A percentile compares a stretch with the other conserved stretches of the same genome.
These are phyloP conservation scores for Chelonoidis abingdonii DNA, from an alignment of 2,113 vertebrate species.

Conservation along the genomic window DNA sequence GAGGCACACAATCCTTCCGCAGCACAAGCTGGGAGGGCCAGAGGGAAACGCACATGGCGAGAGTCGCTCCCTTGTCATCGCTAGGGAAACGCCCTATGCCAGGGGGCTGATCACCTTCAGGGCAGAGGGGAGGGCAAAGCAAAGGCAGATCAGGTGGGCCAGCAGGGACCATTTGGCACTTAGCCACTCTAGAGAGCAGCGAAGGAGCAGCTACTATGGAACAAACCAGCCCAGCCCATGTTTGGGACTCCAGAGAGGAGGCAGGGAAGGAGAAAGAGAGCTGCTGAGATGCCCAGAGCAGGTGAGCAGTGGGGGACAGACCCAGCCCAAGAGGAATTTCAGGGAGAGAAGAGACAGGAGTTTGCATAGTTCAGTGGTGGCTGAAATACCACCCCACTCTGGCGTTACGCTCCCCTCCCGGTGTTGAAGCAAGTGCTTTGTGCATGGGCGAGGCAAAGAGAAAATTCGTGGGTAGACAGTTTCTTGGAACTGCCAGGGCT, in stretches of 20 bases:
- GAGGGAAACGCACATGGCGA: not conserved
- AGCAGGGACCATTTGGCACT: not conserved
- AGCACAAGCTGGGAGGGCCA: not conserved
- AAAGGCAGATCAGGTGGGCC: not conserved
- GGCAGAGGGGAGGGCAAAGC: not conserved
- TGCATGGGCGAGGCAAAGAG: not conserved
- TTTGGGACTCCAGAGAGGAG: not conserved
- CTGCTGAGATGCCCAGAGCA: no score
- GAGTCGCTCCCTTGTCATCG: not conserved
- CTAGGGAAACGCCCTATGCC: not conserved
- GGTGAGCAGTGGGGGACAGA: not conserved
- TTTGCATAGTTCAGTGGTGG: not conserved
- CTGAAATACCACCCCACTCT: not conserved
- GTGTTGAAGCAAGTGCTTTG: not conserved
- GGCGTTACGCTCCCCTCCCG: not conserved
- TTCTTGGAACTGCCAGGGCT: not conserved
- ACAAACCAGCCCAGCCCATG: not conserved
- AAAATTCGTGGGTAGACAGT: not conserved
- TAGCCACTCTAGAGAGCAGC: not conserved
- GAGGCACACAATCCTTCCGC: not conserved
- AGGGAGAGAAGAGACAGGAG: not conserved
- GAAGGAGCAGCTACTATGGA: not conserved
- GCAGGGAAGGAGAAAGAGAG: not conserved
- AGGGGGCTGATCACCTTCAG: not conserved
- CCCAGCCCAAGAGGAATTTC: not conserved